phyloP scores from a whole-genome alignment of 2,113 vertebrate genomes.

The Connochaetes taurinus region DNA sequence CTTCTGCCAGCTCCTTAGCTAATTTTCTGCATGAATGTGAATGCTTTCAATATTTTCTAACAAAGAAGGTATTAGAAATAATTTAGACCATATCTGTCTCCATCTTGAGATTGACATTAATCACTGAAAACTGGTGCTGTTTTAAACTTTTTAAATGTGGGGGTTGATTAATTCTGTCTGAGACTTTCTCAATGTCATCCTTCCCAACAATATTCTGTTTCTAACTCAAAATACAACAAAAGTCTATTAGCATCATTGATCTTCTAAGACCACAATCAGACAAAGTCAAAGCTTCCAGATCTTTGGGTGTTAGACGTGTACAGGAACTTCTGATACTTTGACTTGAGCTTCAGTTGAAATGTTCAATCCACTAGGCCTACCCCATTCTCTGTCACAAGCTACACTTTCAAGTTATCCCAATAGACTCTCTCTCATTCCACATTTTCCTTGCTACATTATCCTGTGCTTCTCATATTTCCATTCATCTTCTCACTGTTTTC shows the following conservation, averaged over 20 bases:
- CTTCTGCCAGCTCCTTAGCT: background rate
- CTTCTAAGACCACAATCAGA: background rate
- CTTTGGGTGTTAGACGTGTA: background rate
- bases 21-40: background rate
- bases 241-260: background rate
- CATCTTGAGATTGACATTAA: background rate
- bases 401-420: background rate
- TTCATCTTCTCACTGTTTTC: background rate
- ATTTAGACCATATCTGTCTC: background rate
- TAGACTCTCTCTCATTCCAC: background rate
- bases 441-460: background rate
- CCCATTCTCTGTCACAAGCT: background rate
- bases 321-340: background rate
- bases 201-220: background rate
- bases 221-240: background rate
- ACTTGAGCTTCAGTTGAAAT: background rate
- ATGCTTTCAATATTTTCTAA: background rate
- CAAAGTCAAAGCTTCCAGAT: background rate
- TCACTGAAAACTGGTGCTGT: background rate
- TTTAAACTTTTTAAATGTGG: background rate
- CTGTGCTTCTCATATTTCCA: background rate
- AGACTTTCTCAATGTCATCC: background rate
- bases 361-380: background rate
- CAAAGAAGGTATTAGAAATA: background rate
- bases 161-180: background rate